Evolutionary conservation across 2,113 vertebrate species (phyloP), one percentile per base, ranked within the genome.

Genomic region (Nothoprocta pentlandii): DNA sequence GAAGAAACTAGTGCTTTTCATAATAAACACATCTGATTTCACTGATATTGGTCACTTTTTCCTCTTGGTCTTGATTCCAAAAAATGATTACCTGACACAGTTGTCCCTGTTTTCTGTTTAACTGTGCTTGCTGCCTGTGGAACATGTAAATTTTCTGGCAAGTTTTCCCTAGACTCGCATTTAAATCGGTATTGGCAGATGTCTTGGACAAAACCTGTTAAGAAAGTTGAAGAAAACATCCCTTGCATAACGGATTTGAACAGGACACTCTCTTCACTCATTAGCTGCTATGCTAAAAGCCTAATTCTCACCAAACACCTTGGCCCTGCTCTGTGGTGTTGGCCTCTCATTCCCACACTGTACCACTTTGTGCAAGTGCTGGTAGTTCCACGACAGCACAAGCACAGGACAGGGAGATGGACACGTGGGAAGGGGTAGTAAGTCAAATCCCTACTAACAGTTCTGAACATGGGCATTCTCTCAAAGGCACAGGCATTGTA

Each of bases 261-360:
- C 20, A 21, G 46, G 22, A 11, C 16, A 10, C 32, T 70, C 36
- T 41, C 46, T 51, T 75, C 32, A 7, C 30, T 70, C 6, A 0
- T 22, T 22, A 75, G 51, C 5, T 5, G 11, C 2, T 12, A 39
- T 21, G 39, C 12, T 61, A 26, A 66, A 89, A 49, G 54, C 17
- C 1, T 11, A 23, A 7, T 47, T 70, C 58, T 12, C 49, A 80
- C 75, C 90, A n/a, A 59, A 26, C 0, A 0, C 23, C 0, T 0
- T 5, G 32, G 7, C 16, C 10, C 2, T 2, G 12, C 19, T 3
- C 8, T 11, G n/a, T 30, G 42, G 63, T 74, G 28, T 16, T 8
- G 19, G 59, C 46, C 58, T 68, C 58, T 51, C 36, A 3, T 22
- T 62, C 16, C 49, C 21, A 17, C 49, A 53, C 36, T 73, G 66